Base-by-base conservation (phyloP, 2,113 vertebrate genomes). In the Loxodonta africana region DNA sequence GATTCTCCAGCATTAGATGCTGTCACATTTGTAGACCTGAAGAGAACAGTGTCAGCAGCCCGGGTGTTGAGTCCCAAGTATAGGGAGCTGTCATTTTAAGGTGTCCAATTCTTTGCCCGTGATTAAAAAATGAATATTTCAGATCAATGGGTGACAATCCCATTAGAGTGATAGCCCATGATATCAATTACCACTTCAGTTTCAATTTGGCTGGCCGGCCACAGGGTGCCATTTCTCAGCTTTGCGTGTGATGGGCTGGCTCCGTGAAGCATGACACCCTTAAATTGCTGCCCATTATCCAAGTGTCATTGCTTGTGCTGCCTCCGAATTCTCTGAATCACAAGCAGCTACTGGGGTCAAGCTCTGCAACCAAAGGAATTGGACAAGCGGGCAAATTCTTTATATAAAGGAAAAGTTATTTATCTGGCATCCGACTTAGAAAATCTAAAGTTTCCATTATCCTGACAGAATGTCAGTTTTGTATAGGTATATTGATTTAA, bases 231-330 rank as follows among this genome's bases (percentile, higher is more conserved):
- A 92, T 98, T 97, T 98, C 97, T 98, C 97, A 98, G 97, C 97
- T 98, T 83, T 98, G 78, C 97, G 96, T 97, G 91, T 92, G 87
- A 98, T 90, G 78, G 96, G 92, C 76, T 95, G 74, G 97, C 97
- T 98, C 98, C 97, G 88, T 98, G 95, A 99, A 98, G 98, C 98
- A 96, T 98, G 99, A 99, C 99, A 99, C 97, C 98, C 98, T 98
- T 98, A 99, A 99, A 99, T 98, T 99, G 98, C 97, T 99, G 98
- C 98, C 98, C 98, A 99, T 99, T 99, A 99, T 98, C 98, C 96
- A 98, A 98, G 97, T 99, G 99, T 99, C 99, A 99, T 98, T 98
- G 98, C 97, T 97, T 98, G 97, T 97, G 98, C 95, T 97, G 98
- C 97, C 98, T 98, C 97, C 97, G 97, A 99, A 97, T 97, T 98